A percentile compares a stretch with the other conserved stretches of the same genome.
Conservation (phyloP, 2,797 vertebrate species). For the Novumbra hubbsi region DNA sequence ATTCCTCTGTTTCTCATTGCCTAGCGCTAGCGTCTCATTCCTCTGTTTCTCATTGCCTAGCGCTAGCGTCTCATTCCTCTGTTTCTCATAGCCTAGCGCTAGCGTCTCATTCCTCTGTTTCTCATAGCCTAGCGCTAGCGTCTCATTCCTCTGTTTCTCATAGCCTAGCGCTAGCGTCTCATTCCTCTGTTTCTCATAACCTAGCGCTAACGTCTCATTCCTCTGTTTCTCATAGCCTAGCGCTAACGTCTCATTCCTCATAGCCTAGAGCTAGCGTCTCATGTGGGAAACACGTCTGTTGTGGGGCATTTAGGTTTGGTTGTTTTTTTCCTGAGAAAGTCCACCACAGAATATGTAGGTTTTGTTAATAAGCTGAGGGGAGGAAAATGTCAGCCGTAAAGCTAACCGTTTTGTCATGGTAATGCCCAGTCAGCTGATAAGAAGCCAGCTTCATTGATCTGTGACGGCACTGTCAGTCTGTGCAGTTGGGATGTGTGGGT, state of each 20-base stretch:
- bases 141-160: neutral
- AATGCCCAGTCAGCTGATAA: neutral
- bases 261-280: neutral
- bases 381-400: neutral
- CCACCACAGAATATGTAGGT: neutral
- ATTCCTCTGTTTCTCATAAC: neutral
- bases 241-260: too few relatives aligned
- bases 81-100: neutral
- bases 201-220: too few relatives aligned
- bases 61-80: too few relatives aligned
- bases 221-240: neutral
- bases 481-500: slow-evolving; percentile 6
- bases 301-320: neutral
- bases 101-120: neutral
- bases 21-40: too few relatives aligned
- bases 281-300: neutral
- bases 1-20: neutral
- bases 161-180: too few relatives aligned
- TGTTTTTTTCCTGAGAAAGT: neutral
- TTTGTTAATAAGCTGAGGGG: neutral
- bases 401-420: neutral
- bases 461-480: neutral
- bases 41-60: neutral
- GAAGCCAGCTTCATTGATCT: slow-evolving; percentile 10
- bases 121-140: neutral